Percentiles rank a stretch among this genome's conserved stretches.
phyloP scores from a whole-genome alignment of 53 echinoderm and acorn worm species.

The Echinarachnius parma region DNA sequence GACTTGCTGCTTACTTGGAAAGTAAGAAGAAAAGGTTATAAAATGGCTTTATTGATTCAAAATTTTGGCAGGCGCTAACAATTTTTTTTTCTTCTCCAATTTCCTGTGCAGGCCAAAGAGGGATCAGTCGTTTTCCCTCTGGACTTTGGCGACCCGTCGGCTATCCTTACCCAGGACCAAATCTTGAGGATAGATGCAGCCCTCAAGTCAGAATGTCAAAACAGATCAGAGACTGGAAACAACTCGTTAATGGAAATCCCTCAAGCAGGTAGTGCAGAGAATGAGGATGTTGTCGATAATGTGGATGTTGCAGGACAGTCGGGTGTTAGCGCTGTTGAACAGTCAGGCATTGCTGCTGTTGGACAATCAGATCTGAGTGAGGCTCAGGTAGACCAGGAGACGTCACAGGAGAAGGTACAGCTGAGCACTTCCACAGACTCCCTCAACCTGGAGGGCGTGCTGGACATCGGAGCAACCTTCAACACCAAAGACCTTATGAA shows the following conservation, averaged over 20 bases:
- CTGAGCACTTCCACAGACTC: constrained; percentile 34
- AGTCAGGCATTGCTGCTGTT: no score
- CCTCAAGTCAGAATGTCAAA: constrained; percentile 32
- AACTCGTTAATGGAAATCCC: constrained; percentile 17
- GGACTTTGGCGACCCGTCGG: constrained; percentile 30
- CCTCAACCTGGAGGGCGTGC: constrained; percentile 55
- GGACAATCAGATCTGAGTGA: no score
- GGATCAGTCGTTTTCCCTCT: constrained; percentile 35
- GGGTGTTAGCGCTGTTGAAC: no score
- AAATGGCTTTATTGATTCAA: no score
- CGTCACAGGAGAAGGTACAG: constrained; percentile 29
- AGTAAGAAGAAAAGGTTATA: no score
- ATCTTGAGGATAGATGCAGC: constrained; percentile 65
- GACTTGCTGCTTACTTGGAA: no score
- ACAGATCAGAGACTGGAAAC: background rate
- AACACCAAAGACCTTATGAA: constrained; percentile 53
- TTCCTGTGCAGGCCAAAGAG: constrained; percentile 39
- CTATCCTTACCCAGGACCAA: constrained; percentile 70
- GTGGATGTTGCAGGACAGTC: no score
- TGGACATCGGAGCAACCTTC: constrained; percentile 62
- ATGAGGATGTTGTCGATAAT: no score
- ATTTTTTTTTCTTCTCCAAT: background rate
- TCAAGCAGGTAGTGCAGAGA: no score
- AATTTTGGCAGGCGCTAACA: no score
- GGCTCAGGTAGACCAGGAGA: no score